Evolutionary conservation across 1,140 invertebrate genomes (phyloP).

Genomic region (Diplogasteroides magnus): DNA sequence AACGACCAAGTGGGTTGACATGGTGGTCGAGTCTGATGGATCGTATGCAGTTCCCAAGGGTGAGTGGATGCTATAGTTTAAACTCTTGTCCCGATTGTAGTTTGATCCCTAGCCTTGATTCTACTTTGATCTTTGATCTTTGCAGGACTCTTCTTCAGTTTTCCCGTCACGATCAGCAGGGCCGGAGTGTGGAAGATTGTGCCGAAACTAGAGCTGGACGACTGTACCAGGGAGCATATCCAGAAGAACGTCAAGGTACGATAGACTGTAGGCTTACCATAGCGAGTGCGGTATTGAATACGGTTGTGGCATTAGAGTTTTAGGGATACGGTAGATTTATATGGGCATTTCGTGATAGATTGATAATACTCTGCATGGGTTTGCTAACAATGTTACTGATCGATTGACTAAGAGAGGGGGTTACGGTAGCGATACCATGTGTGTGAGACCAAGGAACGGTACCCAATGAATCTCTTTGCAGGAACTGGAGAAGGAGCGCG

Average conservation of each 20-base stretch:
- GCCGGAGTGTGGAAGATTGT: conserved; percentile 78
- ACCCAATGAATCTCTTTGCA: neutral
- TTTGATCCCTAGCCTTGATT: no score
- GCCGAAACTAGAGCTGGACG: conserved; percentile 71
- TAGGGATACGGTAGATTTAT: conserved; percentile 1
- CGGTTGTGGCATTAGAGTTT: conserved; percentile 60
- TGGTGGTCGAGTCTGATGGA: conserved; percentile 97
- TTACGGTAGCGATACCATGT: no score
- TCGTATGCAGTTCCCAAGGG: conserved; percentile 63
- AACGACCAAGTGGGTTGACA: conserved; percentile 72
- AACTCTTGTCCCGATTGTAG: no score
- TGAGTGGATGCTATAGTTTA: neutral
- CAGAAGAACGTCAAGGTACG: conserved; percentile 70
- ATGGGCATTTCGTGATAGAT: no score
- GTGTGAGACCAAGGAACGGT: neutral
- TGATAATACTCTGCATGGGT: no score
- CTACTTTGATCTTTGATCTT: conserved; percentile 61
- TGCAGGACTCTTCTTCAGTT: conserved; percentile 82
- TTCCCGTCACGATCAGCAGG: conserved; percentile 74
- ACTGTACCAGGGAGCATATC: conserved; percentile 78
- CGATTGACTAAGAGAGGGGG: no score
- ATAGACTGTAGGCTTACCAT: neutral
- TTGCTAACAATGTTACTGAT: no score
- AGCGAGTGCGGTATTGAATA: conserved; percentile 65
- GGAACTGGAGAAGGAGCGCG: conserved; percentile 49